Evolutionary conservation across 2,888 invertebrate species (phyloP).

Genomic region (Nezara viridula): DNA sequence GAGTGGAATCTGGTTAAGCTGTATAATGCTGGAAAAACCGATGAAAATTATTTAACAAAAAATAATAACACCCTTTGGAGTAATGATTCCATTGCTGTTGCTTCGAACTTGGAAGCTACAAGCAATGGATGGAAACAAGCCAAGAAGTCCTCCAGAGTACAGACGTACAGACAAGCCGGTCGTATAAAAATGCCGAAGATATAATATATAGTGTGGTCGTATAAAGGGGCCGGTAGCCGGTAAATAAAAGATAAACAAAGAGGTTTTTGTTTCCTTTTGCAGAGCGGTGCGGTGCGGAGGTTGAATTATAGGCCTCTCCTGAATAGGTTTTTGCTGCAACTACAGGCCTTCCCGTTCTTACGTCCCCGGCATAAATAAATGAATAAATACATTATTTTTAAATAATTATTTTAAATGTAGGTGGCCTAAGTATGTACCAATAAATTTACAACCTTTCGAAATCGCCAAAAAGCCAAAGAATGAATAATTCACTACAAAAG

Average conservation of each 20-base stretch:
- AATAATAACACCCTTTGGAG: background rate
- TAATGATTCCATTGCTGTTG: background rate
- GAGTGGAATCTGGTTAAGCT: too few species aligned
- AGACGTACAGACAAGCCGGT: slow-evolving; percentile 11
- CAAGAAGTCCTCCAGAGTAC: background rate
- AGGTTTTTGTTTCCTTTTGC: slow-evolving; percentile 30
- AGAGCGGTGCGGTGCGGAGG: background rate
- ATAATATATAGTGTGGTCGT: background rate
- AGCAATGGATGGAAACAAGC: background rate
- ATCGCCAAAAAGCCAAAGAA: background rate
- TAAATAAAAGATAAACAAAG: slow-evolving; percentile 35
- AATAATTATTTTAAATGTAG: background rate
- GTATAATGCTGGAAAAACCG: too few species aligned
- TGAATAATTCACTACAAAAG: too few species aligned
- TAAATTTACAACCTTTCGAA: background rate
- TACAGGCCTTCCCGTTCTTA: background rate
- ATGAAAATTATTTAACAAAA: background rate
- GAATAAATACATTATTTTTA: too few species aligned
- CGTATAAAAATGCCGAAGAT: slow-evolving; percentile 14
- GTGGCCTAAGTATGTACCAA: background rate
- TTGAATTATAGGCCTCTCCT: slow-evolving; percentile 8
- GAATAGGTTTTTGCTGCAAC: slow-evolving; percentile 1
- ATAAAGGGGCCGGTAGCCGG: slow-evolving; percentile 22
- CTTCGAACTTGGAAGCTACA: background rate
- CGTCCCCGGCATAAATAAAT: background rate